Evolutionary conservation across 2,888 invertebrate species (phyloP).

Genomic region (Pterostichus madidus): DNA sequence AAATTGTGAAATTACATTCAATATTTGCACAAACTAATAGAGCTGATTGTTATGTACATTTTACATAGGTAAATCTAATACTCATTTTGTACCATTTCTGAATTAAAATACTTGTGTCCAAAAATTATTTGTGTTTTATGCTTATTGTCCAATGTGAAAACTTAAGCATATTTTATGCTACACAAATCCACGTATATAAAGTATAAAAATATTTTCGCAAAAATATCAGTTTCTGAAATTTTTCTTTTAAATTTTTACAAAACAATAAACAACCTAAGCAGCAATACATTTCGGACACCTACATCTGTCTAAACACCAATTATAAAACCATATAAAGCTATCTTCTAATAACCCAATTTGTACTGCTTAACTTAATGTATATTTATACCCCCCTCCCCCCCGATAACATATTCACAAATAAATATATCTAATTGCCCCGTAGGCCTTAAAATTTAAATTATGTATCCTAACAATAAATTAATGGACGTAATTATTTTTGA

Average conservation of each 20-base stretch:
- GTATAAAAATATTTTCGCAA: slow-evolving; percentile 81
- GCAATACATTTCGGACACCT: slow-evolving; percentile 41
- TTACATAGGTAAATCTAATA: slow-evolving; percentile 5
- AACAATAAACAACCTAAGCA: slow-evolving; percentile 60
- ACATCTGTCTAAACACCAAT: slow-evolving; percentile 55
- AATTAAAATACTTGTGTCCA: slow-evolving; percentile 28
- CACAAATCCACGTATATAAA: slow-evolving; percentile 69
- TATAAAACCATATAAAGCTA: slow-evolving; percentile 43
- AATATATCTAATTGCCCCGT: slow-evolving; percentile 13
- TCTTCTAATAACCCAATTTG: slow-evolving; percentile 24
- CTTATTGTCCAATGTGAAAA: slow-evolving; percentile 46
- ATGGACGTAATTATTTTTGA: slow-evolving; percentile 17
- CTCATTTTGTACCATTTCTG: slow-evolving; percentile 40
- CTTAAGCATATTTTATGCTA: slow-evolving; percentile 38
- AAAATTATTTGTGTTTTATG: slow-evolving; percentile 10
- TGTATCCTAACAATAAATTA: slow-evolving; percentile 25
- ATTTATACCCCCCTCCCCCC: slow-evolving; percentile 33
- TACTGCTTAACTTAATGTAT: slow-evolving; percentile 30
- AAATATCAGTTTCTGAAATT: slow-evolving; percentile 69
- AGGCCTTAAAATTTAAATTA: slow-evolving; percentile 41
- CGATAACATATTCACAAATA: slow-evolving; percentile 6
- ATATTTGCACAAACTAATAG: background rate
- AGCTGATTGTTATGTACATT: slow-evolving; percentile 29
- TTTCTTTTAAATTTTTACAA: slow-evolving; percentile 69
- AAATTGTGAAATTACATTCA: slow-evolving; percentile 12